These are phyloP conservation scores for Tetramorium parvispinum DNA, from an alignment of 1,140 invertebrate species.

Conservation along the genomic window DNA sequence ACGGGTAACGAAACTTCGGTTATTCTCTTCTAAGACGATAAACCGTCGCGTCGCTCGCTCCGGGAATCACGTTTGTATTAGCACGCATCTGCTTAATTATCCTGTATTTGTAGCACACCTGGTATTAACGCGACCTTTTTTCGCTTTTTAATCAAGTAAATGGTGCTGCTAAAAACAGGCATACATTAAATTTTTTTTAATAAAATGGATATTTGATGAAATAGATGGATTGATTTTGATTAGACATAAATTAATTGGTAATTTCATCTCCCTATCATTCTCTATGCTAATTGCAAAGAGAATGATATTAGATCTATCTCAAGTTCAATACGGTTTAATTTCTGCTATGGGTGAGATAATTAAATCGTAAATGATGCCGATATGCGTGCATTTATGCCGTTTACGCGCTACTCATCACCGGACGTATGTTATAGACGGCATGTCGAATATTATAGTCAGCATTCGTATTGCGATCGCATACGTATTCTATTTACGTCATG, in stretches of 20 bases:
- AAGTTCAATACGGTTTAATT: conserved; percentile 22
- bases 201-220: not conserved
- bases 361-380: conserved; percentile 39
- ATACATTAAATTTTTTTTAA: not conserved
- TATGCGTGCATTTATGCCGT: conserved; percentile 12
- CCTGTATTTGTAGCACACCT: not conserved
- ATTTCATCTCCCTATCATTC: not conserved
- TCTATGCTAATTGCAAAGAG: not conserved
- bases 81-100: conserved; percentile 33
- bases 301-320: conserved; percentile 11
- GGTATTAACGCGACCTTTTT: not conserved
- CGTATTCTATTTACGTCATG: conserved; percentile 33
- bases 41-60: not conserved
- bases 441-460: conserved; percentile 31
- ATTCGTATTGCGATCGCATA: not conserved
- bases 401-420: conserved; percentile 29
- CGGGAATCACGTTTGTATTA: conserved; percentile 25
- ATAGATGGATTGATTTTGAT: not conserved
- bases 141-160: not conserved
- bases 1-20: conserved; percentile 47
- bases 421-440: conserved; percentile 26
- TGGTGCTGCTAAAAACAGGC: not conserved
- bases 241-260: not conserved
- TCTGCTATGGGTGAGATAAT: conserved; percentile 18
- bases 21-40: conserved; percentile 30